phyloP scores from a whole-genome alignment of 2,797 vertebrate species.

The Chrysocyon brachyurus region DNA sequence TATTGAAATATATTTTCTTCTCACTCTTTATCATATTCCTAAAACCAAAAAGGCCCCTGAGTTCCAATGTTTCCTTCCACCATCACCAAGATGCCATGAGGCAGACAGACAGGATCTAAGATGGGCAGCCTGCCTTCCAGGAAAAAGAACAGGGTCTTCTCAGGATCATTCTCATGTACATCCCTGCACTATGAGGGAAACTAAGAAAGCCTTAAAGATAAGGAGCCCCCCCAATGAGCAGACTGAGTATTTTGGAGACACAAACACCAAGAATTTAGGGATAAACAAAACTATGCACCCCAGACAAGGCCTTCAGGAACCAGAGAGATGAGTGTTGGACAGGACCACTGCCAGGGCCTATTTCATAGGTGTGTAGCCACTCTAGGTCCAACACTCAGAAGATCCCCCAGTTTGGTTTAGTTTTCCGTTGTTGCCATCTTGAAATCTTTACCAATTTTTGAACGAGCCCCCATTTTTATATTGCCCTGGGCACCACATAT shows the following conservation, averaged over 20 bases:
- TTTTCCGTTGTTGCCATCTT: background rate
- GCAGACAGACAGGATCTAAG: background rate
- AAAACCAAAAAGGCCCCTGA: background rate
- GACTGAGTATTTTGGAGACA: background rate
- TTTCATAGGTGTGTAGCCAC: background rate
- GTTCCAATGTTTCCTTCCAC: background rate
- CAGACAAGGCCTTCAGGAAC: background rate
- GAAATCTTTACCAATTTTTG: background rate
- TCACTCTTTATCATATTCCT: slow-evolving; percentile 23
- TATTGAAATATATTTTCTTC: slow-evolving; percentile 15
- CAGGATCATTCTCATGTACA: background rate
- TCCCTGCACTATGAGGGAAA: background rate
- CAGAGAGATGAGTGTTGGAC: background rate
- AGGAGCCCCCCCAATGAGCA: background rate
- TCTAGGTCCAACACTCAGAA: background rate
- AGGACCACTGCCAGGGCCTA: no score
- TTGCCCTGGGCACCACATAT: background rate
- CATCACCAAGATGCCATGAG: background rate
- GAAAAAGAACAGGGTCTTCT: background rate
- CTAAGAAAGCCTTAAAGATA: background rate
- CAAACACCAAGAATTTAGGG: background rate
- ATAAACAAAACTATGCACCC: background rate
- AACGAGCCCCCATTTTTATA: background rate
- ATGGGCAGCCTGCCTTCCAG: background rate
- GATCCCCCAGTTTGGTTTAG: background rate